These are phyloP conservation scores for Pipistrellus nathusii DNA, from an alignment of 2,797 vertebrate genomes.

Conservation along the genomic window DNA sequence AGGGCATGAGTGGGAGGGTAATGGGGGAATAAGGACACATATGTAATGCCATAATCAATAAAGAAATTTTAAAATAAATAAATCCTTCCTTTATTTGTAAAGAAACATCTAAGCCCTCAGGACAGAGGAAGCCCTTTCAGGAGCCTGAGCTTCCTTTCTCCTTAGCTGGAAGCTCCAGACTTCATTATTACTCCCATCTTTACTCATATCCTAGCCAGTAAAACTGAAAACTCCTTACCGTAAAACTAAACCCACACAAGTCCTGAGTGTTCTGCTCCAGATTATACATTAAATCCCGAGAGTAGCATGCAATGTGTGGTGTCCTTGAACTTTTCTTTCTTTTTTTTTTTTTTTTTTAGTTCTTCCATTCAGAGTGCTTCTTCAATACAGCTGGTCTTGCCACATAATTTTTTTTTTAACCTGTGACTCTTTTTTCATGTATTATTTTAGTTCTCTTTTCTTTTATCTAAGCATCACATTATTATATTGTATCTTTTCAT, in stretches of 20 bases:
- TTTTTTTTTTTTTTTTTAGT: not conserved
- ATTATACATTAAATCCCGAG: not conserved
- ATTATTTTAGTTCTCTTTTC: not conserved
- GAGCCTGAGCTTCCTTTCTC: not conserved
- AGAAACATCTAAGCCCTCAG: not conserved
- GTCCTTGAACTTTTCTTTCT: not conserved
- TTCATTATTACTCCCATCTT: not conserved
- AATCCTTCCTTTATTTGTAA: slow-evolving; percentile 56
- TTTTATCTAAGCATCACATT: not conserved
- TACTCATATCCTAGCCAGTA: not conserved
- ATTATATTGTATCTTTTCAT: not conserved
- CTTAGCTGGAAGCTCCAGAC: not conserved
- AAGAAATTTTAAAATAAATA: too few relatives aligned
- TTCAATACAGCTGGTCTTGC: not conserved
- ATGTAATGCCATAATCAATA: too few relatives aligned
- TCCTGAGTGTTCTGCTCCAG: not conserved
- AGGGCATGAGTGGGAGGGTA: too few relatives aligned
- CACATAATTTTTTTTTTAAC: not conserved
- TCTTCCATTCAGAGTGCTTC: not conserved
- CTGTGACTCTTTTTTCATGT: not conserved
- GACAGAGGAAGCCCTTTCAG: not conserved
- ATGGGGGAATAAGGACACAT: too few relatives aligned
- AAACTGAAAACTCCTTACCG: not conserved
- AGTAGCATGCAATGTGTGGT: not conserved
- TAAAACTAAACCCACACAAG: not conserved